Percentiles rank a stretch among this genome's conserved stretches.
These are phyloP conservation scores for Chorisops tibialis DNA, from an alignment of 2,888 invertebrate species.

Conservation along the genomic window DNA sequence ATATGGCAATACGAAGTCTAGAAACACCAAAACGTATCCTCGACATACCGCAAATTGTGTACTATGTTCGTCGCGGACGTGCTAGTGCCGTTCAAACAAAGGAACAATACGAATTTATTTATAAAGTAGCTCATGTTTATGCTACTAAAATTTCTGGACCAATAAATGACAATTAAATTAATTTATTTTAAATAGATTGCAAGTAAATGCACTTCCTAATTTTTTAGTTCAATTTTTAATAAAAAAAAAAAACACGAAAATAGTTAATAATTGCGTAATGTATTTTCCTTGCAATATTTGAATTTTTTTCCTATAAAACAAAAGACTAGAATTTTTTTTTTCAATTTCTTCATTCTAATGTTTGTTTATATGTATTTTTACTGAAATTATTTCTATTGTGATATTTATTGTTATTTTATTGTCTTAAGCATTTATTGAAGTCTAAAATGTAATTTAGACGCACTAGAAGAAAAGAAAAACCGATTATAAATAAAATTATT, in stretches of 20 bases:
- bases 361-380: slow-evolving; percentile 21
- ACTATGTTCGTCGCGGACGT: slow-evolving; percentile 77
- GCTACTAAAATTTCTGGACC: slow-evolving; percentile 79
- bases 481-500: too few relatives aligned
- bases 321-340: too few relatives aligned
- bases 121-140: slow-evolving; percentile 83
- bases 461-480: too few relatives aligned
- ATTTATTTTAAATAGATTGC: neutral
- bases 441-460: too few relatives aligned
- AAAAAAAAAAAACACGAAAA: neutral
- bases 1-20: slow-evolving; percentile 82
- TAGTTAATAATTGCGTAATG: too few relatives aligned
- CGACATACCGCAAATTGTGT: slow-evolving; percentile 83
- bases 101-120: slow-evolving; percentile 89
- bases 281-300: neutral
- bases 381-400: slow-evolving; percentile 34
- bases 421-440: too few relatives aligned
- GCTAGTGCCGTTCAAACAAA: slow-evolving; percentile 87
- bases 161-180: slow-evolving; percentile 56
- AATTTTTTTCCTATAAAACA: too few relatives aligned
- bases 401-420: slow-evolving; percentile 32
- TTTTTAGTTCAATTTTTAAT: neutral
- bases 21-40: slow-evolving; percentile 71
- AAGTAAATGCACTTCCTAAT: neutral
- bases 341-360: neutral